These are phyloP conservation scores for Physocephala rufipes DNA, from an alignment of 2,888 invertebrate species.

Conservation along the genomic window DNA sequence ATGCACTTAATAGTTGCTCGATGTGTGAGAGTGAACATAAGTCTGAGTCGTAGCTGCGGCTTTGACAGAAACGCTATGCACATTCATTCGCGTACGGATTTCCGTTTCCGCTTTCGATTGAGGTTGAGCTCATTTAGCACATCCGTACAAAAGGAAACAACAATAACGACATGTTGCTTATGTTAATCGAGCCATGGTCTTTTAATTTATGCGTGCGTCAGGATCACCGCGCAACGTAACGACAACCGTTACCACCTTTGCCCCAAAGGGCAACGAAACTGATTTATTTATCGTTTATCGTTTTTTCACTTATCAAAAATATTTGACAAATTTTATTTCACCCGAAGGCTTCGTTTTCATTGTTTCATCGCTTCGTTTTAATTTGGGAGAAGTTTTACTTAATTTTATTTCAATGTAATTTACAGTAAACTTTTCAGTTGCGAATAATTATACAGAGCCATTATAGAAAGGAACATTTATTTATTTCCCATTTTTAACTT, in stretches of 20 bases:
- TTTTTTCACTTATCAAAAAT: too few species aligned
- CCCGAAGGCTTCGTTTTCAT: not conserved
- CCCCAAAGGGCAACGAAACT: not conserved
- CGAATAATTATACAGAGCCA: too few species aligned
- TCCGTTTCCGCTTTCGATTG: constrained; percentile 26
- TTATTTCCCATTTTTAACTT: too few species aligned
- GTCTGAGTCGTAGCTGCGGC: not conserved
- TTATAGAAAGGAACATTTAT: too few species aligned
- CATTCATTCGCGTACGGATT: not conserved
- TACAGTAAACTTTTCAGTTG: not conserved
- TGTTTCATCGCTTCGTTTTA: not conserved
- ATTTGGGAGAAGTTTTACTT: constrained; percentile 41
- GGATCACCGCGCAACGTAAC: not conserved
- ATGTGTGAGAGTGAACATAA: constrained; percentile 9
- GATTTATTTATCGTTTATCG: too few species aligned
- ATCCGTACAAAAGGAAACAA: too few species aligned
- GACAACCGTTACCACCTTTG: too few species aligned
- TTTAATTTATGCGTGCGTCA: not conserved
- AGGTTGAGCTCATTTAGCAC: constrained; percentile 19
- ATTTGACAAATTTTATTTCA: constrained; percentile 5
- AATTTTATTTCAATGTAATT: constrained; percentile 45
- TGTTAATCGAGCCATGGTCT: constrained; percentile 24
- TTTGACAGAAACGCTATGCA: too few species aligned
- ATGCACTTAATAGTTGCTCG: not conserved
- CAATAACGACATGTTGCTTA: constrained; percentile 22